phyloP scores from a whole-genome alignment of 2,797 vertebrate species.

The Myotis daubentonii region DNA sequence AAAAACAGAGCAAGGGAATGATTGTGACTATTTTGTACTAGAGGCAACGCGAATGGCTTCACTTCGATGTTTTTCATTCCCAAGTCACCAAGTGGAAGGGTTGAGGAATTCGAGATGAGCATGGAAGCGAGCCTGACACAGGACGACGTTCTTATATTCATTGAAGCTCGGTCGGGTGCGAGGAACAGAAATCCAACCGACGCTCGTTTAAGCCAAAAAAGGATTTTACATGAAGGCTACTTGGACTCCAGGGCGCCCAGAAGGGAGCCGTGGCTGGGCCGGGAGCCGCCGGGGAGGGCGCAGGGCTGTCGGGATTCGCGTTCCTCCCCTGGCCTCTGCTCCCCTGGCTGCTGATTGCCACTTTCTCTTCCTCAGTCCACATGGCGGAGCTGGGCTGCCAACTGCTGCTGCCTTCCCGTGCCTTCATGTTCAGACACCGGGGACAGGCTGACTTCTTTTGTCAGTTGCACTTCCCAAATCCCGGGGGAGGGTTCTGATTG shows the following conservation, averaged over 20 bases:
- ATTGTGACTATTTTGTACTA: neutral
- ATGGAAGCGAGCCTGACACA: conserved; percentile 57
- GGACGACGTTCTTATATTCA: conserved; percentile 59
- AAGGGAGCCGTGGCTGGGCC: conserved; percentile 57
- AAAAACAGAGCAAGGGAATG: neutral
- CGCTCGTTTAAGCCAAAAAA: conserved; percentile 65
- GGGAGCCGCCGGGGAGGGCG: conserved; percentile 30
- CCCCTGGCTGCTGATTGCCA: conserved; percentile 78
- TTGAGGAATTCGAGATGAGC: conserved; percentile 60
- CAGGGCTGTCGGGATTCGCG: conserved; percentile 61
- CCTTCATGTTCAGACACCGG: conserved; percentile 75
- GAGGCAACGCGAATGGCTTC: conserved; percentile 51
- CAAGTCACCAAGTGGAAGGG: conserved; percentile 59
- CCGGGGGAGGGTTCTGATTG: conserved; percentile 54
- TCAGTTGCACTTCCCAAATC: conserved; percentile 64
- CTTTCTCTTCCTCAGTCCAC: conserved; percentile 79
- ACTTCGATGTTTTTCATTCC: conserved; percentile 29
- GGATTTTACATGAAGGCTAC: conserved; percentile 65
- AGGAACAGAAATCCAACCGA: conserved; percentile 74
- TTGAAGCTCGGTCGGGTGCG: conserved; percentile 67
- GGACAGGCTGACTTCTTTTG: conserved; percentile 72
- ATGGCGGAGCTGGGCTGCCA: conserved; percentile 76
- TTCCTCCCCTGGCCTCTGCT: conserved; percentile 50
- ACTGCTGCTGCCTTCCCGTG: conserved; percentile 76
- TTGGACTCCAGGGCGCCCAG: conserved; percentile 63